Evolutionary conservation across 1,140 invertebrate genomes (phyloP).

Genomic region (Dolichoris vasculosae): DNA sequence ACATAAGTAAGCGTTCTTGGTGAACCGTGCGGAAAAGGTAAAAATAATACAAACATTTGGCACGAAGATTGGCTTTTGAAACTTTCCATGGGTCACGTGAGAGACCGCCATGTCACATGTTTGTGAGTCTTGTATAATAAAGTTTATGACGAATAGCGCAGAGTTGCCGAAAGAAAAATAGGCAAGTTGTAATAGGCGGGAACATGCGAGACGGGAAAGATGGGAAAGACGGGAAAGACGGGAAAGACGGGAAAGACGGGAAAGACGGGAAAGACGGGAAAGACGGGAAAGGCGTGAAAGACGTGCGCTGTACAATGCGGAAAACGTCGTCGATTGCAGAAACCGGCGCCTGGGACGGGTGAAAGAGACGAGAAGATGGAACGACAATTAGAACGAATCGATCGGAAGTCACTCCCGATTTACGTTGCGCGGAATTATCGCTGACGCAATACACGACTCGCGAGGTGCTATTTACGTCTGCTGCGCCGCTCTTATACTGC

Average conservation of each 20-base stretch:
- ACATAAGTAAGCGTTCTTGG: neutral
- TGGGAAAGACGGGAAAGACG: too few relatives aligned
- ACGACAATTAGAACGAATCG: neutral
- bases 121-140: neutral
- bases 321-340: too few relatives aligned
- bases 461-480: neutral
- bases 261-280: too few relatives aligned
- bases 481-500: too few relatives aligned
- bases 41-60: constrained; percentile 41
- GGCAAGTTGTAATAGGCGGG: too few relatives aligned
- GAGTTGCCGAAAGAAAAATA: constrained; percentile 8
- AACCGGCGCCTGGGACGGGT: too few relatives aligned
- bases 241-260: too few relatives aligned
- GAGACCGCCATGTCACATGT: neutral
- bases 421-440: constrained; percentile 3
- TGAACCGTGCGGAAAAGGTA: constrained; percentile 29
- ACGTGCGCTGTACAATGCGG: too few relatives aligned
- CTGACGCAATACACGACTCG: neutral
- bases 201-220: too few relatives aligned
- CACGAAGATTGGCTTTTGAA: neutral
- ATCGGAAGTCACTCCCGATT: constrained; percentile 8
- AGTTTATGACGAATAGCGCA: constrained; percentile 41
- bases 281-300: too few relatives aligned
- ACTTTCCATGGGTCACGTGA: constrained; percentile 35
- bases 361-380: neutral